Evolutionary conservation across 2,797 vertebrate genomes (phyloP), one percentile per base, ranked within the genome.

Genomic region (Monodelphis domestica): DNA sequence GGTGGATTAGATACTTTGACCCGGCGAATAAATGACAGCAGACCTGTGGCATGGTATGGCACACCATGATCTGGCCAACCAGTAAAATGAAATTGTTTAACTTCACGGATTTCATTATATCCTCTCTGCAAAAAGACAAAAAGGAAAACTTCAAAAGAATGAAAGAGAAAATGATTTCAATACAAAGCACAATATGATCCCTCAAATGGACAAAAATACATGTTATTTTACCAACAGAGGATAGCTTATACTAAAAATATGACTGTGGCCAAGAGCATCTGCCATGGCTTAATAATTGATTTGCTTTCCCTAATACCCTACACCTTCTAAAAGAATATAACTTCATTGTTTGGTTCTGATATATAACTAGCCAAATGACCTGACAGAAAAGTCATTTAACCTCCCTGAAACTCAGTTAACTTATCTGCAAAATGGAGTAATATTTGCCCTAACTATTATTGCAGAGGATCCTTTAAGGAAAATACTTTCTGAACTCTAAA

Each of bases 41-140:
- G 99, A 95, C 99, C 99, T 0, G 99, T 99, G 89, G 99, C 99
- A n/a, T 99, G 99, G 98, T 99, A 99, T 5, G 99, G 99, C 88
- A 99, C 99, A 54, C 99, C 99, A 55, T 99, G 99, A 97, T 99
- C 99, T 70, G 99, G 99, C 99, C 99, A 99, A 97, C 99, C 99
- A 11, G 99, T 99, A 98, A 99, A 99, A 97, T 99, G 99, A 97
- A 99, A 99, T 98, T 99, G 99, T 97, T 99, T 99, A 93, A 99
- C 99, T 98, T 99, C 99, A 53, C 99, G 99, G 95, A 99, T 99
- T 98, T 99, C 99, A 93, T 99, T 99, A 98, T 99, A 99, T 33
- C 99, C 99, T 94, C 99, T 99, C 99, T 99, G 98, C 7, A 95
- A 96, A 98, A 92, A 97, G 30, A 53, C 0, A 87, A 88, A 92